Conservation (phyloP, 1,140 invertebrate species). For the Caenorhabditis tropicalis region DNA sequence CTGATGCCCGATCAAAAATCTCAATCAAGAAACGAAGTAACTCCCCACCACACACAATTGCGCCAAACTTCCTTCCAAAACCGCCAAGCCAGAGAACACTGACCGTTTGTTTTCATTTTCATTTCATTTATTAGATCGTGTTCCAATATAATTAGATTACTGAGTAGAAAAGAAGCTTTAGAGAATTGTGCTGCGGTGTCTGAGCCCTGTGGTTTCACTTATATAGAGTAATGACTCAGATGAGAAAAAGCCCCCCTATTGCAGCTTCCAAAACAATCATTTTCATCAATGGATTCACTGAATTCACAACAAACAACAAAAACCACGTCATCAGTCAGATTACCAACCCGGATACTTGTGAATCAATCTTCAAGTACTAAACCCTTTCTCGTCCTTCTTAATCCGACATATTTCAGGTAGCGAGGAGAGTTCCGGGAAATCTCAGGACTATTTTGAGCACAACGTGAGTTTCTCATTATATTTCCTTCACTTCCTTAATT, state of each 20-base stretch:
- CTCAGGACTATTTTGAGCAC: slow-evolving; percentile 7
- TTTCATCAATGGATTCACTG: slow-evolving; percentile 23
- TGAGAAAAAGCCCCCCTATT: background rate
- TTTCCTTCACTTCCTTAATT: slow-evolving; percentile 21
- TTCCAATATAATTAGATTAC: background rate
- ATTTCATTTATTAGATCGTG: background rate
- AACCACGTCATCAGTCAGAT: background rate
- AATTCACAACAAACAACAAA: slow-evolving; percentile 3
- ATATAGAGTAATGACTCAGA: slow-evolving; percentile 14
- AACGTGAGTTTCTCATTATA: slow-evolving; percentile 37
- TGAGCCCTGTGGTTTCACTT: slow-evolving; percentile 30
- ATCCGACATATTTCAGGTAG: background rate
- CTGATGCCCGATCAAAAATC: slow-evolving; percentile 10
- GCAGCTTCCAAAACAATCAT: slow-evolving; percentile 32
- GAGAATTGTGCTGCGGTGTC: slow-evolving; percentile 4
- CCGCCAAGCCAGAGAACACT: background rate
- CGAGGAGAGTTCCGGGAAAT: background rate
- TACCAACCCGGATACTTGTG: slow-evolving; percentile 4
- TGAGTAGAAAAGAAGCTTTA: background rate
- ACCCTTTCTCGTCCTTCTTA: background rate
- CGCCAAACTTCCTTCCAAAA: background rate
- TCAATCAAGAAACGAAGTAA: slow-evolving; percentile 25
- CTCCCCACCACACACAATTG: background rate
- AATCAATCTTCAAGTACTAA: background rate
- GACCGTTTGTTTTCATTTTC: background rate